These are phyloP conservation scores for Auanema sp. DNA, from an alignment of 2,888 invertebrate species.

Conservation along the genomic window DNA sequence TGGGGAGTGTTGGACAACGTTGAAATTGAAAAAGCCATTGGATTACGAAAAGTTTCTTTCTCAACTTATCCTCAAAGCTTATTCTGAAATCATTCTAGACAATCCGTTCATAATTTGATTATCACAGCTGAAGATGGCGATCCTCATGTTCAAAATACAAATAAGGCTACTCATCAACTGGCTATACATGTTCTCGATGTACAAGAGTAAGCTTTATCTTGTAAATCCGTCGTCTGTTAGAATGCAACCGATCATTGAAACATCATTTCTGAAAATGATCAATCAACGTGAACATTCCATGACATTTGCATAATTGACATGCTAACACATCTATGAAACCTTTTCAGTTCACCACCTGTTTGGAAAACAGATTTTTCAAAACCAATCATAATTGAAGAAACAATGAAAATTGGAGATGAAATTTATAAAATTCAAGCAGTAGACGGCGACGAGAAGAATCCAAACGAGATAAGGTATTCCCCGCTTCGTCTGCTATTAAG, in stretches of 20 bases:
- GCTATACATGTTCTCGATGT: conserved; percentile 37
- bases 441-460: conserved; percentile 25
- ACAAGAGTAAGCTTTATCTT: conserved; percentile 26
- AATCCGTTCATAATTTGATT: conserved; percentile 22
- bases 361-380: conserved; percentile 29
- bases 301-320: neutral
- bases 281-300: neutral
- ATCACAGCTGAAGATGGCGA: conserved; percentile 45
- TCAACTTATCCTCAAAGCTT: too few species aligned
- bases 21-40: conserved; percentile 28
- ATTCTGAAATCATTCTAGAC: conserved; percentile 11
- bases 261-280: neutral
- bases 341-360: conserved; percentile 37
- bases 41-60: conserved; percentile 28
- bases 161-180: conserved; percentile 27
- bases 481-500: too few species aligned
- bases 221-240: neutral
- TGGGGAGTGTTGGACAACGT: conserved; percentile 33
- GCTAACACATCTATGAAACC: neutral
- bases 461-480: conserved; percentile 16
- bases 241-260: neutral
- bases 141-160: conserved; percentile 29
- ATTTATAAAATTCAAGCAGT: conserved; percentile 23
- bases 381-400: conserved; percentile 8
- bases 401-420: conserved; percentile 19